Evolutionary conservation across 2,888 invertebrate genomes (phyloP), one percentile per base, ranked within the genome.

Genomic region (Junonia oenone): DNA sequence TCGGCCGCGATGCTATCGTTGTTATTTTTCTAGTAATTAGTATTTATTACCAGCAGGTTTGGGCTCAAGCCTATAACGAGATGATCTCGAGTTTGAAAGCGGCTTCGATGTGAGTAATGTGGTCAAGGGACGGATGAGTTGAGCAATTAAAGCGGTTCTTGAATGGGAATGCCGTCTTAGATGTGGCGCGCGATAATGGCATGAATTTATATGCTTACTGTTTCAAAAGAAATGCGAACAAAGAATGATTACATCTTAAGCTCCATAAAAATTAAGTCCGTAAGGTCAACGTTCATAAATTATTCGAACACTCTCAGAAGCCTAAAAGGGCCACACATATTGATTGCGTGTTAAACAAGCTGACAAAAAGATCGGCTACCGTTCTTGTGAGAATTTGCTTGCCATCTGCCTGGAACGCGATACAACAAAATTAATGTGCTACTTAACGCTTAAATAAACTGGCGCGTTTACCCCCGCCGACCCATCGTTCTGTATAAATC

Each of bases 21-120:
- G 59, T 80, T 84, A 82, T 88, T 88, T 86, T 81, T 82, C 84
- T 78, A 77, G 89, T 90, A 89, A 90, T 89, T 88, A 85, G 86
- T 88, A 89, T 87, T 89, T 89, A 88, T 89, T 85, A 80, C 82
- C 63, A 67, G 73, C 77, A 67, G 72, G 76, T 75, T 81, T 67
- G 62, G 70, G 63, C 57, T 69, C 65, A 63, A 67, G 69, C 66
- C 65, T 64, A 68, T 60, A 70, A 65, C 68, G 69, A 69, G 66
- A 76, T 75, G 49, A 56, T 59, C 50, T 81, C 75, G 69, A 72
- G 81, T 81, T 81, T 80, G 81, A 82, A 80, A 76, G 82, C 79
- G 72, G 76, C 68, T 75, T 72, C 57, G 70, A 75, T 68, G 76
- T 82, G 78, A 84, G 76, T 84, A 79, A 87, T 87, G 80, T 77